phyloP scores from a whole-genome alignment of 1,140 invertebrate species.

The Bombus waltoni region DNA sequence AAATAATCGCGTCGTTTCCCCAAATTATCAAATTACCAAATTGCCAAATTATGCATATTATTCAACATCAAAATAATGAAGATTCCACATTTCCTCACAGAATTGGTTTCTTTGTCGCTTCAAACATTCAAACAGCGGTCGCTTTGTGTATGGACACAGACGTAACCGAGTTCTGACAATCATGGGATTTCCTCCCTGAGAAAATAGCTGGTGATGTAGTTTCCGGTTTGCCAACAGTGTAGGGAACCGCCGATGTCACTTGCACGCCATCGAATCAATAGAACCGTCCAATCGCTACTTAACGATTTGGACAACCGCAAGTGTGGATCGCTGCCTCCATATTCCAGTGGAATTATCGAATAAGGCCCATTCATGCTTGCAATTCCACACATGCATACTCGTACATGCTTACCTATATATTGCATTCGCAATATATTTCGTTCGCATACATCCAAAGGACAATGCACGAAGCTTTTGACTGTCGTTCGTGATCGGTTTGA shows the following conservation, averaged over 20 bases:
- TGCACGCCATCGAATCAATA: conserved; percentile 62
- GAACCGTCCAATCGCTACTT: conserved; percentile 45
- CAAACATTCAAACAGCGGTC: neutral
- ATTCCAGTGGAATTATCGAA: neutral
- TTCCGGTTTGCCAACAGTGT: neutral
- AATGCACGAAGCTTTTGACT: conserved; percentile 26
- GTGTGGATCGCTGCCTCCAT: conserved; percentile 42
- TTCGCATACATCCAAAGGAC: neutral
- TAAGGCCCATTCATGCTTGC: neutral
- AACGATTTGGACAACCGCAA: conserved; percentile 62
- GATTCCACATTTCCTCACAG: neutral
- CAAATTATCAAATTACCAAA: neutral
- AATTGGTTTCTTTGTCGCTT: neutral
- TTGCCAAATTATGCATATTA: neutral
- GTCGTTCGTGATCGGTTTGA: neutral
- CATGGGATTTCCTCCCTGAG: neutral
- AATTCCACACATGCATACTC: neutral
- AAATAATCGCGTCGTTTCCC: neutral
- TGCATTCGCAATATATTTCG: too few species aligned
- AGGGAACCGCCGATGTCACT: conserved; percentile 46
- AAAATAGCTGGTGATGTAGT: conserved; percentile 7
- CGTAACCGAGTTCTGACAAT: neutral
- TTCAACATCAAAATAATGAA: too few species aligned
- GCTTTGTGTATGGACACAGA: neutral
- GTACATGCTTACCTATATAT: too few species aligned